Conservation (phyloP, 2,113 vertebrate species). For the Xiphophorus hellerii region DNA sequence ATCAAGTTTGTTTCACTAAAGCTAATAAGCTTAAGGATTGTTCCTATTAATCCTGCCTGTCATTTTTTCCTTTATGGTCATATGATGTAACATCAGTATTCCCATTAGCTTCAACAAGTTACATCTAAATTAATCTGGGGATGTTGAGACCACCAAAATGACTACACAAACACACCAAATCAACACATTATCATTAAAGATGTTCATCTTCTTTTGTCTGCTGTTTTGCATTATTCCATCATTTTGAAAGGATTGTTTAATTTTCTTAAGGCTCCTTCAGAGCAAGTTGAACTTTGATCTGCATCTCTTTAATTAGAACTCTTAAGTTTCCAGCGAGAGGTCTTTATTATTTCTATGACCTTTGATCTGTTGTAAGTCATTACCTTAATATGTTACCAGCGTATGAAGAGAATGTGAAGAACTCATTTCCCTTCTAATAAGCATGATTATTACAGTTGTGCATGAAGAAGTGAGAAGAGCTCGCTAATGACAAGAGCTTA, state of each 20-base stretch:
- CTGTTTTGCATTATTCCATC: conserved; percentile 12
- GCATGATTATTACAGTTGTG: conserved; percentile 62
- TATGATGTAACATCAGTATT: conserved; percentile 28
- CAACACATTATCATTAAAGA: conserved; percentile 17
- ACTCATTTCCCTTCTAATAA: conserved; percentile 63
- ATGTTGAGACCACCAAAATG: conserved; percentile 30
- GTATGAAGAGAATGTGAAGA: conserved; percentile 44
- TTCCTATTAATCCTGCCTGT: conserved; percentile 31
- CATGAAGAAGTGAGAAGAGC: conserved; percentile 44
- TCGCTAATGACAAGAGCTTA: conserved; percentile 57
- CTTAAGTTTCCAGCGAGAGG: conserved; percentile 33
- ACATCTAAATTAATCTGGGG: conserved; percentile 36
- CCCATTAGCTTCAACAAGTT: conserved; percentile 28
- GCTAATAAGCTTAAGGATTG: conserved; percentile 30
- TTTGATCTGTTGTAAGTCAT: conserved; percentile 66
- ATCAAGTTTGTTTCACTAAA: conserved; percentile 30
- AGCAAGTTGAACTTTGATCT: conserved; percentile 47
- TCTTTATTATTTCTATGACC: conserved; percentile 59
- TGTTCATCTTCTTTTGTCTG: conserved; percentile 14
- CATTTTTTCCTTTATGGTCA: conserved; percentile 8
- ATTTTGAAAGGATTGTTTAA: conserved; percentile 23
- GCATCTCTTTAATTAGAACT: conserved; percentile 60
- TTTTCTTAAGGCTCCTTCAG: conserved; percentile 37
- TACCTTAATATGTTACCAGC: conserved; percentile 60
- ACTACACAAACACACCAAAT: conserved; percentile 35